These are phyloP conservation scores for Spea hammondii DNA, from an alignment of 2,797 vertebrate genomes.

Conservation along the genomic window DNA sequence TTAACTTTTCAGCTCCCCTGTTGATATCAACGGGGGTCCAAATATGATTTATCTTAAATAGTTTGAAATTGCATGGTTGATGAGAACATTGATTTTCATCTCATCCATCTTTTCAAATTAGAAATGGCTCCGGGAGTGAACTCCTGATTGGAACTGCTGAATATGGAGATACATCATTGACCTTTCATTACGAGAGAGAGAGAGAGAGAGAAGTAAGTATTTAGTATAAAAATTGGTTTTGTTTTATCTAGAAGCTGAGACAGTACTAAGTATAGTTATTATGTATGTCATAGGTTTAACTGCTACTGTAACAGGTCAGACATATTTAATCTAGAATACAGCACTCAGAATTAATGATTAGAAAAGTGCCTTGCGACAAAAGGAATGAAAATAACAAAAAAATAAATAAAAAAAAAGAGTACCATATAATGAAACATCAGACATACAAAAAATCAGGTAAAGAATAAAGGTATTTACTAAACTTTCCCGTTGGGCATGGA, in stretches of 20 bases:
- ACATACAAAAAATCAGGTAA: too few species aligned
- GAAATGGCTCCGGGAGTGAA: conserved; percentile 25
- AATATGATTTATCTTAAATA: conserved; percentile 29
- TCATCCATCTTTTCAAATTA: conserved; percentile 22
- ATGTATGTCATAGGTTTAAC: too few species aligned
- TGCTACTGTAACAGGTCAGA: too few species aligned
- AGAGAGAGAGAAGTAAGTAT: conserved; percentile 25
- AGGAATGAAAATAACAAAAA: not conserved
- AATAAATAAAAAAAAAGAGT: not conserved
- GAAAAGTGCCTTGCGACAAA: too few species aligned
- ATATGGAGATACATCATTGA: conserved; percentile 44
- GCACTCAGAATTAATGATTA: too few species aligned
- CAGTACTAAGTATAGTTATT: too few species aligned
- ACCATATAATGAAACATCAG: not conserved
- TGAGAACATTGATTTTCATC: conserved; percentile 39
- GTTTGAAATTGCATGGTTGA: conserved; percentile 39
- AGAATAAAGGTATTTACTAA: too few species aligned
- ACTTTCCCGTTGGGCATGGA: too few species aligned
- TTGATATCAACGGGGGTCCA: conserved; percentile 23
- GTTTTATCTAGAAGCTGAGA: too few species aligned
- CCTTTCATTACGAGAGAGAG: conserved; percentile 37
- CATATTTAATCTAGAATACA: too few species aligned
- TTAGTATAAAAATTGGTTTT: not conserved
- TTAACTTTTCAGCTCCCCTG: conserved; percentile 7
- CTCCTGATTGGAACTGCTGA: conserved; percentile 35